Evolutionary conservation across 2,797 vertebrate genomes (phyloP), one percentile per base, ranked within the genome.

Genomic region (Prionace glauca): DNA sequence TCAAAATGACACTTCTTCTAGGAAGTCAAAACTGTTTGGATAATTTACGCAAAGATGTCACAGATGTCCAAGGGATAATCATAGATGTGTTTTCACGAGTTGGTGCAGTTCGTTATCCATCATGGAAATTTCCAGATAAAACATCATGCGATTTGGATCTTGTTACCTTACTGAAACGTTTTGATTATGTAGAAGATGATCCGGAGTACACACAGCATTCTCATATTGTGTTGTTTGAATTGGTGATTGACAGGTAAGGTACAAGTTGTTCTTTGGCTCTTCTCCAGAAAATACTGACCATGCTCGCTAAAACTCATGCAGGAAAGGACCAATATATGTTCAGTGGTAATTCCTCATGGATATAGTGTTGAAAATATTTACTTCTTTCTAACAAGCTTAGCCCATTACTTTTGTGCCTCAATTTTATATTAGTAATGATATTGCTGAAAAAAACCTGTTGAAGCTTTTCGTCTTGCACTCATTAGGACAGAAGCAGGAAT

Each of bases 91-190:
- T 98, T 96, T 99, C 98, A 0, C 97, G 97, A 29, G 98, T 98
- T 0, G 99, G 99, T 69, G 98, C 98, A 0, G 97, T 98, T 56
- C 97, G 96, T 18, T 97, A 97, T 95, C 97, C 98, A 12, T 99
- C 99, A 41, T 99, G 99, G 99, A 99, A 99, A 96, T 99, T 98
- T 96, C 99, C 99, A 0, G 98, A 99, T 96, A 98, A 98, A 72
- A 95, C 97, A 3, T 98, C 99, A 16, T 99, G 98, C 95, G 97
- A 98, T 77, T 96, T 99, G 96, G 98, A 99, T 95, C 97, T 99
- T 96, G 97, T 97, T 3, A 96, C 97, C 94, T 97, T 99, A 95
- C 97, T 99, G 96, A 98, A 98, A 65, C 97, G 97, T n/a, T 99
- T 99, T 41, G 98, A 98, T 96, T 98, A 98, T 50, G 96, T 97